Evolutionary conservation across 1,140 invertebrate genomes (phyloP), one percentile per base, ranked within the genome.

Genomic region (Papilio dardanus): DNA sequence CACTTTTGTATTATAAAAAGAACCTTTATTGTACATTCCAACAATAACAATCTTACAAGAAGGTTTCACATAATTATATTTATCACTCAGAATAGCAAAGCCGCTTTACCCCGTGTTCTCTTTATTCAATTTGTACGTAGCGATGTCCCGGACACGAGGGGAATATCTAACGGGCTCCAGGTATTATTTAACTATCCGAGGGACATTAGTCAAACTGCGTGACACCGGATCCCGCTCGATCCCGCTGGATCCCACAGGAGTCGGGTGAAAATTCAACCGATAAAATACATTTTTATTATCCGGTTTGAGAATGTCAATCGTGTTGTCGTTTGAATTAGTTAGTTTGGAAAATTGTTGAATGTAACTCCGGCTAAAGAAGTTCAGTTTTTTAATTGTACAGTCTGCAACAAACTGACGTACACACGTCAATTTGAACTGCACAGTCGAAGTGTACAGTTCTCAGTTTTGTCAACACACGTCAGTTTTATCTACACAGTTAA

Each of bases 71-170:
- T 58, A 28, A 58, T 28, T 24, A 12, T 58, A 58, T 58, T 58
- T 58, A 58, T 58, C 50, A 58, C 10, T 50, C 50, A 21, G 24
- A 28, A 28, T 2, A 58, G 54, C 21, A 24, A 58, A 66, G n/a
- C 62, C 31, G 62, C 14, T 33, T 33, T 16, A 30, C 62, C 62
- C 62, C 30, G 30, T 66, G 54, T 66, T 33, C 31, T 66, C 16
- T 19, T 68, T 68, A 68, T 68, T 68, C 31, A 68, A 68, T 68
- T 68, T 68, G 35, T 40, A 16, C 66, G 54, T 58, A 58, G 54
- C 54, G 54, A 28, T 58, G 54, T 58, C 54, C 54, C 24, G 4
- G 8, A 58, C 54, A 28, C 54, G 21, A 24, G 54, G 21, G 24
- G 54, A 58, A 58, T 58, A 58, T 28, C 54, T 58, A 58, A 58